phyloP scores from a whole-genome alignment of 2,888 invertebrate species.

The Drosophila multiciliata region DNA sequence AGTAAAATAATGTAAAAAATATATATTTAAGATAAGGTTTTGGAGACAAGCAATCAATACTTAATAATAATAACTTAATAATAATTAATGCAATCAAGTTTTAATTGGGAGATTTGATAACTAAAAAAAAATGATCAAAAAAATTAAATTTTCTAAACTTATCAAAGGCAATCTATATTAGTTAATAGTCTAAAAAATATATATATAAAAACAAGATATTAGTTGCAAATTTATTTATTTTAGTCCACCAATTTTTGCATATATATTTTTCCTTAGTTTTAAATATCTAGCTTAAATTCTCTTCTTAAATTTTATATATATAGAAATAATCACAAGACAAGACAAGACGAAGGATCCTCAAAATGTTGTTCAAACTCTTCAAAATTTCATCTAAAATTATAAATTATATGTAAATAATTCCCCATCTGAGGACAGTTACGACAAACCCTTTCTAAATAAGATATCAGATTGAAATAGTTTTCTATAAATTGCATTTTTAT shows the following conservation, averaged over 20 bases:
- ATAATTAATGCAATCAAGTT: too few relatives aligned
- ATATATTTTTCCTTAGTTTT: too few relatives aligned
- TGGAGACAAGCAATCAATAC: too few relatives aligned
- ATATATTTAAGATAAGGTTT: neutral
- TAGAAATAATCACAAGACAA: neutral
- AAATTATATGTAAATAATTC: neutral
- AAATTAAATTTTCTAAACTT: neutral
- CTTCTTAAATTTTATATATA: neutral
- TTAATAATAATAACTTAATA: too few relatives aligned
- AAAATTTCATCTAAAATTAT: neutral
- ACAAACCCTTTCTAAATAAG: neutral
- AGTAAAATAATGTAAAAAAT: fast-evolving
- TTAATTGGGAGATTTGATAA: neutral
- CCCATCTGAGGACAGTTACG: neutral
- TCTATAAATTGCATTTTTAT: neutral
- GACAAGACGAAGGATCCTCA: neutral
- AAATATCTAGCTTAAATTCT: neutral
- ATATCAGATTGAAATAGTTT: neutral
- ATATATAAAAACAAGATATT: neutral
- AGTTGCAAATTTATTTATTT: neutral
- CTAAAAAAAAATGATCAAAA: neutral
- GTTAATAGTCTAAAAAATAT: neutral
- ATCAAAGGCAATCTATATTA: neutral
- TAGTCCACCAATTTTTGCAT: neutral
- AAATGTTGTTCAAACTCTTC: neutral